These are phyloP conservation scores for Drosophila kuntzei DNA, from an alignment of 2,888 invertebrate species.

Conservation along the genomic window DNA sequence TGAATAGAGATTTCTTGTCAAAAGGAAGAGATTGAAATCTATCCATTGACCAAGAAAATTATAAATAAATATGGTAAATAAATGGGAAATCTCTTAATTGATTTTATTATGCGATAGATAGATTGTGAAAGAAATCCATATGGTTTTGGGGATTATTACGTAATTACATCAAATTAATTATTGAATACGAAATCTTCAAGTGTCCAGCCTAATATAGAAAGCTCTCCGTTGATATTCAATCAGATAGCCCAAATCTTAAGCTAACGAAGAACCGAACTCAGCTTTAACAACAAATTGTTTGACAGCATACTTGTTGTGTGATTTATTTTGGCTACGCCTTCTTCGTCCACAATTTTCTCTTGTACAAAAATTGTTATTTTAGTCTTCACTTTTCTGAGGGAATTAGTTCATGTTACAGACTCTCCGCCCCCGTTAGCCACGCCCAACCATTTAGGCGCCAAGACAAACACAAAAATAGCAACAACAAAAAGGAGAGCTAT, in stretches of 20 bases:
- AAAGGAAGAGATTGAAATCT: constrained; percentile 13
- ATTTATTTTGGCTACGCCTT: constrained; percentile 29
- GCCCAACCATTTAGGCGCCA: constrained; percentile 36
- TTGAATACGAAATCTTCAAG: not conserved
- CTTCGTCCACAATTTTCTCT: not conserved
- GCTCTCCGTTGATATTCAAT: constrained; percentile 24
- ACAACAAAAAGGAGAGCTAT: not conserved
- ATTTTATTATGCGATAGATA: too few relatives aligned
- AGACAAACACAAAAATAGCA: constrained; percentile 27
- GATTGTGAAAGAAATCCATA: too few relatives aligned
- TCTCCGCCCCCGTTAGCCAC: constrained; percentile 14
- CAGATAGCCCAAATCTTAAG: constrained; percentile 10
- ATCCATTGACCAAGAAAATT: not conserved
- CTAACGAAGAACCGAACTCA: constrained; percentile 16
- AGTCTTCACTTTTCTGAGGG: constrained; percentile 41
- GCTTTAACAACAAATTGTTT: constrained; percentile 45
- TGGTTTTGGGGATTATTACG: constrained; percentile 7
- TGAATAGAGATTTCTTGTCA: constrained; percentile 29
- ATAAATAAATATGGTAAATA: not conserved
- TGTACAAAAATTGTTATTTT: constrained; percentile 49
- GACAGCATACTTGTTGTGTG: constrained; percentile 49
- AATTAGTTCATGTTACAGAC: constrained; percentile 62
- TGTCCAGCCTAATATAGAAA: constrained; percentile 6
- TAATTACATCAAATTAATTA: constrained; percentile 8
- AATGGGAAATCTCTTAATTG: constrained; percentile 3